Evolutionary conservation across 2,113 vertebrate genomes (phyloP), one percentile per base, ranked within the genome.

Genomic region (Holacanthus passer): DNA sequence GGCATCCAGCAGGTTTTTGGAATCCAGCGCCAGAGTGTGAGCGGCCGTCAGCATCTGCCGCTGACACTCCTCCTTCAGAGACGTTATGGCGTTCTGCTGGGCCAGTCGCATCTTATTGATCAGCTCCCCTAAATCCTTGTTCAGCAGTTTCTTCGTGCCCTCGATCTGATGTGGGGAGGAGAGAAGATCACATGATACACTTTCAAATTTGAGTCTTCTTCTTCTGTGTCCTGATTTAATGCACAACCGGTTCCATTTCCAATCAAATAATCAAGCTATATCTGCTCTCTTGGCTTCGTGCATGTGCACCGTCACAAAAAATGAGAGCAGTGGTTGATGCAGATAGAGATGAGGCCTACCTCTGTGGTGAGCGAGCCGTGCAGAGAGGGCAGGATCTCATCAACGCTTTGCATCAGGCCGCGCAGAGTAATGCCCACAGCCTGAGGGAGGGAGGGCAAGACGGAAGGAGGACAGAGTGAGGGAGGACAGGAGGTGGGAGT

Each of bases 71-170:
- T 96, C 94, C 4, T 95, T 97, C 83, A 99, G 55, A 0, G 97
- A 96, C 0, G 98, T 99, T 48, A 97, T 80, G 0, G 94, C 91
- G 0, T 99, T 99, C 95, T 99, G 98, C 95, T 99, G 98, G 0
- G 97, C 97, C 92, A 99, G 89, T 0, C 96, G 94, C 98, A 99
- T 98, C 95, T 99, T 99, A 65, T 91, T 96, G 92, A 99, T 99
- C 68, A 99, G 95, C 19, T 97, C 96, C 0, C 95, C 95, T 70
- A 99, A 64, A 87, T 99, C 98, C 80, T 97, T 99, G 92, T 98
- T 99, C 74, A 99, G 95, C 27, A 99, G 93, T 74, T 97, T 97
- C 94, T 98, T 96, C 0, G 98, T 99, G 19, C 98, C 98, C 74
- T 98, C 96, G 16, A 95, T 95, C 95, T 95, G 83, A 1, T n/a